A percentile compares a stretch with the other conserved stretches of the same genome.
These are phyloP conservation scores for Papilio gigon DNA, from an alignment of 2,888 invertebrate genomes.

Conservation along the genomic window DNA sequence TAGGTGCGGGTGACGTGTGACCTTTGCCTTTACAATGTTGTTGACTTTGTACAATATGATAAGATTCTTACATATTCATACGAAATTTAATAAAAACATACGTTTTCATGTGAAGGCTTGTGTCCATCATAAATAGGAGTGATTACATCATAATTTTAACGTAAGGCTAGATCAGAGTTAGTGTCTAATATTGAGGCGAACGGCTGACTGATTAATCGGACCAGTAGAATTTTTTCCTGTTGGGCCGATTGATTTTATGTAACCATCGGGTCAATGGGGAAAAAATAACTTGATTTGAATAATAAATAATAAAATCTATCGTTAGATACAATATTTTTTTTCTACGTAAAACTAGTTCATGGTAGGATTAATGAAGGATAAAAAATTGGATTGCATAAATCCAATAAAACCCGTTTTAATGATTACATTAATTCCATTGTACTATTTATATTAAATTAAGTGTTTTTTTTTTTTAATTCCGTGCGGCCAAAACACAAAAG, in stretches of 20 bases:
- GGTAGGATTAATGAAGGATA: neutral
- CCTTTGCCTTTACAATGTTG: conserved; percentile 28
- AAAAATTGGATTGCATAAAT: neutral
- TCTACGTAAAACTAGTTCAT: neutral
- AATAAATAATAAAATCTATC: neutral
- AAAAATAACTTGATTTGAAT: neutral
- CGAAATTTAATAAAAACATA: neutral
- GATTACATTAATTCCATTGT: too few species aligned
- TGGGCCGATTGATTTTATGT: too few species aligned
- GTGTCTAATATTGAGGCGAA: too few species aligned
- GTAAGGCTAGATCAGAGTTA: too few species aligned
- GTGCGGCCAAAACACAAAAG: too few species aligned
- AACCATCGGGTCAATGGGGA: too few species aligned
- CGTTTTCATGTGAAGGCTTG: neutral
- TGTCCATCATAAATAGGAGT: neutral
- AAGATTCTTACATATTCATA: neutral
- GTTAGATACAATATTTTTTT: neutral
- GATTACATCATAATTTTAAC: too few species aligned
- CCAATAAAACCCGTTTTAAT: neutral
- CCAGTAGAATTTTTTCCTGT: too few species aligned
- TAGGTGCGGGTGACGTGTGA: conserved; percentile 13
- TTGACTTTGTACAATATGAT: conserved; percentile 4
- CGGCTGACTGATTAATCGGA: too few species aligned
- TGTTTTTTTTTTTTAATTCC: too few species aligned
- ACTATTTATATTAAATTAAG: too few species aligned